Percentiles rank a stretch among this genome's conserved stretches.
Evolutionary conservation across 2,113 vertebrate species (phyloP).

Genomic region (Mustelus asterias): DNA sequence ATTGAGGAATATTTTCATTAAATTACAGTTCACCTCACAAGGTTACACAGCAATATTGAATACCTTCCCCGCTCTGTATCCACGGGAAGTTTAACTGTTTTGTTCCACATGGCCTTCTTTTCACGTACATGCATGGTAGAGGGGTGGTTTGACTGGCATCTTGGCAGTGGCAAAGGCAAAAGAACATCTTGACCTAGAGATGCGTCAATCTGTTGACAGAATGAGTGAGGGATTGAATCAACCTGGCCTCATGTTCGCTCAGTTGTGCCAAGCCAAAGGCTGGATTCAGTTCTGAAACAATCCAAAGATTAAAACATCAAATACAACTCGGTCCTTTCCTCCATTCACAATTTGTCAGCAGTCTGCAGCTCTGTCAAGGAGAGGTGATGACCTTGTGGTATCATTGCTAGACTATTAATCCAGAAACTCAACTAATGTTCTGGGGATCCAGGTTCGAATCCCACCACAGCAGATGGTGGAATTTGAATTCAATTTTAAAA

Average conservation of each 20-base stretch:
- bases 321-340: too few relatives aligned
- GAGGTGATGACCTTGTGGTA: too few relatives aligned
- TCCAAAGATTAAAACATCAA: not conserved
- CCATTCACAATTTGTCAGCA: not conserved
- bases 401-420: too few relatives aligned
- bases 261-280: not conserved
- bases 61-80: not conserved
- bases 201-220: not conserved
- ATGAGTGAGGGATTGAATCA: not conserved
- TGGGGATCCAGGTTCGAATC: too few relatives aligned
- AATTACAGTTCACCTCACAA: not conserved
- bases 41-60: not conserved
- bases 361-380: not conserved
- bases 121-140: not conserved
- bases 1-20: constrained; percentile 9
- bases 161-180: not conserved
- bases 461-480: too few relatives aligned
- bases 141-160: not conserved
- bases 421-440: too few relatives aligned
- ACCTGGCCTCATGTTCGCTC: not conserved
- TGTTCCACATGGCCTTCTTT: too few relatives aligned
- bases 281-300: not conserved
- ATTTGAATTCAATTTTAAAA: too few relatives aligned
- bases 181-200: not conserved
- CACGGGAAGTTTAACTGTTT: not conserved